Evolutionary conservation across 2,888 invertebrate genomes (phyloP), one percentile per base, ranked within the genome.

Genomic region (Acrobasis consociella): DNA sequence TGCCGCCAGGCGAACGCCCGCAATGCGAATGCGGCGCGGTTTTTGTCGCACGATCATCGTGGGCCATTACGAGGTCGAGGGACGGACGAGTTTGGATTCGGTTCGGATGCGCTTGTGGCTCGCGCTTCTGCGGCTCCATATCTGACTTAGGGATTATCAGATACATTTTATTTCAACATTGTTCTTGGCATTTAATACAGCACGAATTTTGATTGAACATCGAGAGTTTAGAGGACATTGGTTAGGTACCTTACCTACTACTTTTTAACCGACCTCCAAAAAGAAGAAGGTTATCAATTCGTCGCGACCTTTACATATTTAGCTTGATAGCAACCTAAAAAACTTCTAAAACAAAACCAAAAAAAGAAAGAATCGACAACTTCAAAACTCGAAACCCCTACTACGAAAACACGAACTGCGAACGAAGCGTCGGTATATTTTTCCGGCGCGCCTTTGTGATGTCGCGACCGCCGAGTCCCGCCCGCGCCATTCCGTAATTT

Each of bases 1-100:
- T 81, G 80, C 87, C 87, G 90, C 86, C 87, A 83, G 87, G 82
- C 81, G 83, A 82, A 85, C 86, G 89, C 85, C 85, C 86, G 87
- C 86, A 84, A 86, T 89, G 86, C 87, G 85, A 88, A 86, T 83
- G 80, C 78, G 80, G 79, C 52, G 61, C 61, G 62, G 62, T 59
- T 62, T 62, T 62, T 59, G 65, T 65, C 65, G 62, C 62, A 59
- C 65, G 65, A 62, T 58, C 64, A 64, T 62, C 67, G 63, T 60
- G 62, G 62, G 38, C 61, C 61, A 61, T 61, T 55, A 61, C 11
- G n/a, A 46, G 46, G 46, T 37, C 16, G 16, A 13, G 17, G 17
- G 42, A 56, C 16, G 17, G 17, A 15, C 15, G 11, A 42, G n/a
- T n/a, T n/a, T n/a, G n/a, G 46, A n/a, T 42, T 46, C n/a, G 46